These are phyloP conservation scores for Himalopsyche japonica DNA, from an alignment of 2,888 invertebrate genomes.

Conservation along the genomic window DNA sequence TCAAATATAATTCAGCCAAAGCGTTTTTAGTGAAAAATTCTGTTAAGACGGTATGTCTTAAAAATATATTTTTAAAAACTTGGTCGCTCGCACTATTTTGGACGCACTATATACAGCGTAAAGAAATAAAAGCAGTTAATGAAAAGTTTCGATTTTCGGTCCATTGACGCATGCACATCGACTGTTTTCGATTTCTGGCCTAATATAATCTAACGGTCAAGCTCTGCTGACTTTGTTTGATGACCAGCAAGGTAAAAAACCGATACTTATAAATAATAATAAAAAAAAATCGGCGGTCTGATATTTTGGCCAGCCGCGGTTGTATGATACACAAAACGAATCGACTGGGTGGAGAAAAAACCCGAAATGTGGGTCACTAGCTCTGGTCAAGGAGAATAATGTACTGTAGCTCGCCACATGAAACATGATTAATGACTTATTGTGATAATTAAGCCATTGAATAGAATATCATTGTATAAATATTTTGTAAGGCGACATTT, in stretches of 20 bases:
- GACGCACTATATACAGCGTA: no score
- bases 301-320: background rate
- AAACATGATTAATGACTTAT: background rate
- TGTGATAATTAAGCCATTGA: background rate
- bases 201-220: background rate
- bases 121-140: no score
- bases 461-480: background rate
- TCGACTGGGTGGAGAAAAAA: slow-evolving; percentile 8
- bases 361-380: slow-evolving; percentile 14
- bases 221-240: background rate
- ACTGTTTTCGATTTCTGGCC: background rate
- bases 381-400: background rate
- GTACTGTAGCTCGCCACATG: background rate
- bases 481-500: no score
- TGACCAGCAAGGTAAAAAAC: background rate
- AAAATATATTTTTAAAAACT: no score
- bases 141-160: background rate
- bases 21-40: no score
- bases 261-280: background rate
- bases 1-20: no score
- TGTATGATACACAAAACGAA: slow-evolving; percentile 18
- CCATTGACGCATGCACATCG: background rate
- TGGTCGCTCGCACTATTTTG: no score
- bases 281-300: background rate
- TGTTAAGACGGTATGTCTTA: no score